These are phyloP conservation scores for Phlogophora meticulosa DNA, from an alignment of 2,888 invertebrate genomes.

Conservation along the genomic window DNA sequence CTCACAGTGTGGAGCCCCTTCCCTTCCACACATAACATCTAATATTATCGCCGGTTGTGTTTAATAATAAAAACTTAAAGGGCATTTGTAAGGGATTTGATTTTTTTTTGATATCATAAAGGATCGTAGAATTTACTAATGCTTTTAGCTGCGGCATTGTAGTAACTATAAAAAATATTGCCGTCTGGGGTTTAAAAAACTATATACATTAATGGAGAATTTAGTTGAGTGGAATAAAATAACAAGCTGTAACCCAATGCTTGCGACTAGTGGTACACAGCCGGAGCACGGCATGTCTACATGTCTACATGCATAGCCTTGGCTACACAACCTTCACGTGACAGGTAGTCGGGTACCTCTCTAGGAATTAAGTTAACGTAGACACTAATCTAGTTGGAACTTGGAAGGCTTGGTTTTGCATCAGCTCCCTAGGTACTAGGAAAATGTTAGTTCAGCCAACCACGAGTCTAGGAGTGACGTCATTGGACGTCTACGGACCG, in stretches of 20 bases:
- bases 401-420: not conserved
- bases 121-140: slow-evolving; percentile 41
- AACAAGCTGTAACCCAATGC: not conserved
- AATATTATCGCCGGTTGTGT: slow-evolving; percentile 57
- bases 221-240: not conserved
- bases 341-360: no score
- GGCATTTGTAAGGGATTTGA: slow-evolving; percentile 56
- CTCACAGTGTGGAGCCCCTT: slow-evolving; percentile 41
- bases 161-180: slow-evolving; percentile 21
- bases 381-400: not conserved
- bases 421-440: not conserved
- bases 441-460: not conserved
- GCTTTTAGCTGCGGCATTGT: slow-evolving; percentile 37
- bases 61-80: slow-evolving; percentile 64
- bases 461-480: slow-evolving; percentile 1
- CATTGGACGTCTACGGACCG: slow-evolving; percentile 4
- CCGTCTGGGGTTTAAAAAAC: not conserved
- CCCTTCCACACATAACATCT: slow-evolving; percentile 58
- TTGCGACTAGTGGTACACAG: not conserved
- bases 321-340: no score
- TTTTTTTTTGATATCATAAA: slow-evolving; percentile 52
- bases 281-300: no score
- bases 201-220: not conserved
- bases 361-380: not conserved
- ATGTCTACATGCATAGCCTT: no score